Evolutionary conservation across 1,140 invertebrate genomes (phyloP).

Genomic region (Trissolcus basalis): DNA sequence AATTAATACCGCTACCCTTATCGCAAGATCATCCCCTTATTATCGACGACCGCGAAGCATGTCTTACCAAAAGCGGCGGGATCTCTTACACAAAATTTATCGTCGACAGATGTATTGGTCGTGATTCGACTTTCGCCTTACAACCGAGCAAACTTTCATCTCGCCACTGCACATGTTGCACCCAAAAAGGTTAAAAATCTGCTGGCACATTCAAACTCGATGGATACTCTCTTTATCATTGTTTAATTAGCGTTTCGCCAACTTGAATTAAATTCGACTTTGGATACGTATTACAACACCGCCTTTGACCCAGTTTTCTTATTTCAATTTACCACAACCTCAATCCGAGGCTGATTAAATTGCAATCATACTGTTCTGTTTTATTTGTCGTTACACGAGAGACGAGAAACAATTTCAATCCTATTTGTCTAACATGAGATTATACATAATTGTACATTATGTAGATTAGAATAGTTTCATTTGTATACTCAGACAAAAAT

Average conservation of each 20-base stretch:
- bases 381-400: too few relatives aligned
- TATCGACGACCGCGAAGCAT: slow-evolving; percentile 64
- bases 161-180: slow-evolving; percentile 21
- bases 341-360: slow-evolving; percentile 32
- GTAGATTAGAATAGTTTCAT: too few relatives aligned
- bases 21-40: slow-evolving; percentile 69
- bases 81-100: slow-evolving; percentile 65
- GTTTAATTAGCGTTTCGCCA: slow-evolving; percentile 41
- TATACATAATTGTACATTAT: too few relatives aligned
- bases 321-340: slow-evolving; percentile 33
- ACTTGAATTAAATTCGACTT: slow-evolving; percentile 26
- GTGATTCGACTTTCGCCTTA: slow-evolving; percentile 38
- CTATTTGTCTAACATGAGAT: too few relatives aligned
- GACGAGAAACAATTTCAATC: too few relatives aligned
- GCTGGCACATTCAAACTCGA: slow-evolving; percentile 5
- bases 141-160: slow-evolving; percentile 17
- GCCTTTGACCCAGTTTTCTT: slow-evolving; percentile 47
- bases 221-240: background rate
- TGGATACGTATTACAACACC: slow-evolving; percentile 6
- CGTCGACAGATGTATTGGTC: slow-evolving; percentile 47
- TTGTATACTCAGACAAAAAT: too few relatives aligned
- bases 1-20: slow-evolving; percentile 71
- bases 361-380: slow-evolving; percentile 8
- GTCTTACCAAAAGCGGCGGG: slow-evolving; percentile 36
- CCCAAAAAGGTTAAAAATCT: slow-evolving; percentile 27